Conservation (phyloP, 2,888 invertebrate genomes). For the Mechanitis mazaeus region DNA sequence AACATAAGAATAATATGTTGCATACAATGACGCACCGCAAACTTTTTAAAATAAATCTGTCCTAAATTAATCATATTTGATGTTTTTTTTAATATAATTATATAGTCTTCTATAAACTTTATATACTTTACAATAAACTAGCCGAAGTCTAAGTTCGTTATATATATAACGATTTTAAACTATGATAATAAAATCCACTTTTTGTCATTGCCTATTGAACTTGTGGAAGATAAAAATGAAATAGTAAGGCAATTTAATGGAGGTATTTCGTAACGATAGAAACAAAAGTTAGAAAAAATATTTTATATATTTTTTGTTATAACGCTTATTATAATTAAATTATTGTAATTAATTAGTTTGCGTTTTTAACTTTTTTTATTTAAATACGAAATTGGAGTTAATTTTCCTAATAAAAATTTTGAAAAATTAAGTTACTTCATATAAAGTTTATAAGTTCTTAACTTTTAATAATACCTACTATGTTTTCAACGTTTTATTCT, state of each 20-base stretch:
- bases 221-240: constrained; percentile 27
- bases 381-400: too few relatives aligned
- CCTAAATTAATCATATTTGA: constrained; percentile 2
- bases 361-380: too few relatives aligned
- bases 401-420: too few relatives aligned
- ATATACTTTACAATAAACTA: not conserved
- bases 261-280: constrained; percentile 39
- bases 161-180: constrained; percentile 11
- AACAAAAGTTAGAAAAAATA: constrained; percentile 23
- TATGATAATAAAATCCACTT: constrained; percentile 22
- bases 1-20: constrained; percentile 45
- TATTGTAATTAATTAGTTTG: too few relatives aligned
- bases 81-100: not conserved
- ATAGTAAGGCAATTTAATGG: constrained; percentile 29
- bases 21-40: constrained; percentile 33
- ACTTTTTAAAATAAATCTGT: not conserved
- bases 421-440: too few relatives aligned
- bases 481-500: too few relatives aligned
- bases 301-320: too few relatives aligned
- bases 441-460: too few relatives aligned
- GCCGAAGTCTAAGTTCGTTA: constrained; percentile 7
- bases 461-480: too few relatives aligned
- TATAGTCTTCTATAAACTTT: not conserved
- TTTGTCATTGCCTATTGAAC: constrained; percentile 28
- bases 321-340: too few relatives aligned